phyloP scores from a whole-genome alignment of 1,140 invertebrate genomes.

The Tetragonula clypearis region DNA sequence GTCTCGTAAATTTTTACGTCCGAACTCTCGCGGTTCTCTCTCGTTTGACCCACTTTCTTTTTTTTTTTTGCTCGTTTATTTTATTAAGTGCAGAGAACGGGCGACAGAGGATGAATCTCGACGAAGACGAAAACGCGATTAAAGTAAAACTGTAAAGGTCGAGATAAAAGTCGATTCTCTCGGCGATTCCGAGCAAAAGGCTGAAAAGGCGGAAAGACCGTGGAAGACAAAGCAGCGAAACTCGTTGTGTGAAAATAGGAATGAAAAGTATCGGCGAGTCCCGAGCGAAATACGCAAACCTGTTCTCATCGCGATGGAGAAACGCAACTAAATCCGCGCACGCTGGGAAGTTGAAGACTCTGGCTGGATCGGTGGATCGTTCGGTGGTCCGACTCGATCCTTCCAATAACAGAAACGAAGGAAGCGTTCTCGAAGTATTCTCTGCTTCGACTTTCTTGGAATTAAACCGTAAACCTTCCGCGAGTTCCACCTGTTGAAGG shows the following conservation, averaged over 20 bases:
- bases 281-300: conserved; percentile 40
- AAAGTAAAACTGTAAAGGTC: neutral
- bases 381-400: conserved; percentile 50
- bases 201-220: too few relatives aligned
- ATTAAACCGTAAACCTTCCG: conserved; percentile 54
- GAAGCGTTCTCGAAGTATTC: conserved; percentile 40
- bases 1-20: too few relatives aligned
- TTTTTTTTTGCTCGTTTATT: too few relatives aligned
- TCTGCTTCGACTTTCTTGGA: conserved; percentile 38
- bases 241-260: conserved; percentile 21
- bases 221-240: conserved; percentile 1
- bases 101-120: too few relatives aligned
- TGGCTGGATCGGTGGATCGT: conserved; percentile 45
- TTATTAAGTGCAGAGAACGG: too few relatives aligned
- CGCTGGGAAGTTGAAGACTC: conserved; percentile 67
- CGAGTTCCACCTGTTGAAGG: conserved; percentile 54
- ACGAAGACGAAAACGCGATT: neutral
- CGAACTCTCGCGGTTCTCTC: too few relatives aligned
- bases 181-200: too few relatives aligned
- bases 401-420: conserved; percentile 49
- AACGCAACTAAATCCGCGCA: conserved; percentile 48
- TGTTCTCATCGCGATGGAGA: conserved; percentile 33
- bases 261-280: neutral
- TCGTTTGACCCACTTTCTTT: too few relatives aligned
- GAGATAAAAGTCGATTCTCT: too few relatives aligned